Evolutionary conservation across 2,113 vertebrate species (phyloP).

Genomic region (Fukomys damarensis): DNA sequence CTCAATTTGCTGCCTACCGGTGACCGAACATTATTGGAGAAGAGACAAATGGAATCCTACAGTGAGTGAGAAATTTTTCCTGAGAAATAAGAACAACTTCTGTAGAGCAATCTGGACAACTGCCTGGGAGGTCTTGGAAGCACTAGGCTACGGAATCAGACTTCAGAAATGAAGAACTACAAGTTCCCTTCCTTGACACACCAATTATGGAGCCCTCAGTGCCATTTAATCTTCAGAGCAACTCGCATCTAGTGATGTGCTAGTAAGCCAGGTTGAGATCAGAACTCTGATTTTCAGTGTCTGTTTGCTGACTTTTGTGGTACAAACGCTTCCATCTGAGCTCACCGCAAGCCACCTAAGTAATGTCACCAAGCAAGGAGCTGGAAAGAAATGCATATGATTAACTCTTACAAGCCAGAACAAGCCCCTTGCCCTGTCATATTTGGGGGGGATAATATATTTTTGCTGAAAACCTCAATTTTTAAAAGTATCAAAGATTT

Average conservation of each 20-base stretch:
- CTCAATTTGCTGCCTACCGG: neutral
- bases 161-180: constrained; percentile 1
- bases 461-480: neutral
- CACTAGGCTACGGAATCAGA: neutral
- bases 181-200: neutral
- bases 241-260: neutral
- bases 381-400: neutral
- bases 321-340: neutral
- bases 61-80: neutral
- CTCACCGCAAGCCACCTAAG: neutral
- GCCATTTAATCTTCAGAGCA: neutral
- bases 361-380: neutral
- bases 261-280: neutral
- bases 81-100: constrained; percentile 9
- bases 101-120: neutral
- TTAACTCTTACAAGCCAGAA: neutral
- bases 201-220: neutral
- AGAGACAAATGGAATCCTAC: neutral
- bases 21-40: neutral
- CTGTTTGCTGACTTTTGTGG: neutral
- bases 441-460: neutral
- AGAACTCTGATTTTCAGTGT: neutral
- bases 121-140: neutral
- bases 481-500: neutral
- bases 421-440: neutral